Evolutionary conservation across 2,888 invertebrate species (phyloP).

Genomic region (Ectemnius cavifrons): DNA sequence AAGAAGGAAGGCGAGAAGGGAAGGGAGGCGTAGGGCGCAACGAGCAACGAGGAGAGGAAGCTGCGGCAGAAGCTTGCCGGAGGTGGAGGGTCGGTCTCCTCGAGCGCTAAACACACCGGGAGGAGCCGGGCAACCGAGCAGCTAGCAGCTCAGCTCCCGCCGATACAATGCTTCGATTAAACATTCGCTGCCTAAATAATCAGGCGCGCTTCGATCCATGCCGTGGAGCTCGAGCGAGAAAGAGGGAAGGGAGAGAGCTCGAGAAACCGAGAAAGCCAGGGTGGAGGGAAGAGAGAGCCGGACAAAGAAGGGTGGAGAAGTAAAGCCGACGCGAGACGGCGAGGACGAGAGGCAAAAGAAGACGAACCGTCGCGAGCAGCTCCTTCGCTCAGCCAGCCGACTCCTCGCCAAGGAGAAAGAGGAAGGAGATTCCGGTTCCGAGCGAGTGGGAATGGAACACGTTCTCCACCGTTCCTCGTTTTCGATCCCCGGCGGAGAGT

Average conservation of each 20-base stretch:
- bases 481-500: slow-evolving; percentile 58
- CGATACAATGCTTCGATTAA: slow-evolving; percentile 78
- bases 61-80: slow-evolving; percentile 28
- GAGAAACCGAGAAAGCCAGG: slow-evolving; percentile 23
- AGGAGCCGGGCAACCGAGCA: slow-evolving; percentile 50
- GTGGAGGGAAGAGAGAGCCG: slow-evolving; percentile 11
- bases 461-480: slow-evolving; percentile 63
- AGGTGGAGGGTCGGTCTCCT: slow-evolving; percentile 45
- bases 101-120: slow-evolving; percentile 55
- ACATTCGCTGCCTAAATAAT: slow-evolving; percentile 78
- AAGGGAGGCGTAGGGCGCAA: slow-evolving; percentile 8
- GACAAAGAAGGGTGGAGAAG: slow-evolving; percentile 25
- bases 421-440: slow-evolving; percentile 64
- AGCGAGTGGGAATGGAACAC: slow-evolving; percentile 64
- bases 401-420: slow-evolving; percentile 34
- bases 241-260: slow-evolving; percentile 34
- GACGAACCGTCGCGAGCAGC: slow-evolving; percentile 22
- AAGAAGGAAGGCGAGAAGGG: slow-evolving; percentile 26
- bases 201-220: slow-evolving; percentile 68
- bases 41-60: slow-evolving; percentile 26
- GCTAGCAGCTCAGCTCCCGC: slow-evolving; percentile 53
- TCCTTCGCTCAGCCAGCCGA: slow-evolving; percentile 8
- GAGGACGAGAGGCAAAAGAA: slow-evolving; percentile 21
- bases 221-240: slow-evolving; percentile 38
- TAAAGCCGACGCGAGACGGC: slow-evolving; percentile 18